These are phyloP conservation scores for Sylvia borin DNA, from an alignment of 2,797 vertebrate species.

Conservation along the genomic window DNA sequence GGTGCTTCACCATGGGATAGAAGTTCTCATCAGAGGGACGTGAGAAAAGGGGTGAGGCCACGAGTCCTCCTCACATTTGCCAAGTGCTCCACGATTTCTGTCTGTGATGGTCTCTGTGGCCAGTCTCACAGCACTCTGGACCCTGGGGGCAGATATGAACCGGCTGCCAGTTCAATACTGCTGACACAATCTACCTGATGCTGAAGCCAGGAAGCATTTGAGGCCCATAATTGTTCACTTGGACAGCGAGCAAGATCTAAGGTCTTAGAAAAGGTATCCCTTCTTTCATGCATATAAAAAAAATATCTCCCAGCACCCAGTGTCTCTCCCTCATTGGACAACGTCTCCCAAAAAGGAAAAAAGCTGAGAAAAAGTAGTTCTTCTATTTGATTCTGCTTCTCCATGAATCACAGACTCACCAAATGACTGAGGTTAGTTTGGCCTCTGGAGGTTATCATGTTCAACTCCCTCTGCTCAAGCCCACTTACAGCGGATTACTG, in stretches of 20 bases:
- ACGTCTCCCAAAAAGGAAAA: neutral
- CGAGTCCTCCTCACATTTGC: neutral
- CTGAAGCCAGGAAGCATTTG: neutral
- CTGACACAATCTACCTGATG: neutral
- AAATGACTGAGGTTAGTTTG: neutral
- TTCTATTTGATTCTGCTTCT: neutral
- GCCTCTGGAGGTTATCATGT: neutral
- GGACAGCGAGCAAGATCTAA: neutral
- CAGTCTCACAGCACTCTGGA: accelerated
- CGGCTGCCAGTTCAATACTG: neutral
- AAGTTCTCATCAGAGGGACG: neutral
- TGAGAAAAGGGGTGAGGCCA: neutral
- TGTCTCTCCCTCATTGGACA: neutral
- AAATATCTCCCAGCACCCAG: neutral
- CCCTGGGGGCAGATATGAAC: neutral
- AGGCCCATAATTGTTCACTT: neutral
- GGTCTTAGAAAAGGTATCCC: neutral
- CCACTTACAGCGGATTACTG: neutral
- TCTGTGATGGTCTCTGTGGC: neutral
- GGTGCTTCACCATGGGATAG: neutral
- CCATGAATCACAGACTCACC: neutral
- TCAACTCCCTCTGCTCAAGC: neutral
- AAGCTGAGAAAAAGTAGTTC: neutral
- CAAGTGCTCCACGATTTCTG: neutral
- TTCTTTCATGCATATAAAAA: neutral